Evolutionary conservation across 2,888 invertebrate genomes (phyloP).

Genomic region (Ptychoptera contaminata): DNA sequence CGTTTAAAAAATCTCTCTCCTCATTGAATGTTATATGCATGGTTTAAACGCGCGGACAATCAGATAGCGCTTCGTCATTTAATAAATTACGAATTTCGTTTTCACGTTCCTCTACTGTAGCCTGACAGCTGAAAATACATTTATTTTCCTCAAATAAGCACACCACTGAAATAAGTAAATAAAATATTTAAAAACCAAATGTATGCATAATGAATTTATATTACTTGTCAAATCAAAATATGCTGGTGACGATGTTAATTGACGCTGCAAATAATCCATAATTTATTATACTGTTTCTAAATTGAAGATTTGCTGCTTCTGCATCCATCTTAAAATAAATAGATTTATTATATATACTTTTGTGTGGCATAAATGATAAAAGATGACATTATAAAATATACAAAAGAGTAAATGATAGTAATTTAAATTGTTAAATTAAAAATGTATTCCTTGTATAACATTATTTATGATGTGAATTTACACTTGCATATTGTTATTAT

Average conservation of each 20-base stretch:
- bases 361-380: no score
- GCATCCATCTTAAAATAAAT: conserved; percentile 12
- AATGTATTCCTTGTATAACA: no score
- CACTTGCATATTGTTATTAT: no score
- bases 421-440: no score
- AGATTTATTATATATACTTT: no score
- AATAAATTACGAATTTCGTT: conserved; percentile 20
- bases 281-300: conserved; percentile 12
- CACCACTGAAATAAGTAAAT: conserved; percentile 21
- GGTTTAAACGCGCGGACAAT: conserved; percentile 5
- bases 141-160: conserved; percentile 24
- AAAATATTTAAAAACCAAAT: conserved; percentile 4
- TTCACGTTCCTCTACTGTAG: conserved; percentile 16
- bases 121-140: conserved; percentile 29
- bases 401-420: no score
- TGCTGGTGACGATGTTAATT: conserved; percentile 12
- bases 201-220: conserved; percentile 7
- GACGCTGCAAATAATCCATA: conserved; percentile 16
- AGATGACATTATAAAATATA: no score
- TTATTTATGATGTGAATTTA: no score
- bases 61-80: conserved; percentile 12
- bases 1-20: neutral
- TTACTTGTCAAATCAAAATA: conserved; percentile 23
- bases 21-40: no score
- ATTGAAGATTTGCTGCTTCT: conserved; percentile 11